Conservation (phyloP, 1,140 invertebrate species). For the Drosophila pectinifera region DNA sequence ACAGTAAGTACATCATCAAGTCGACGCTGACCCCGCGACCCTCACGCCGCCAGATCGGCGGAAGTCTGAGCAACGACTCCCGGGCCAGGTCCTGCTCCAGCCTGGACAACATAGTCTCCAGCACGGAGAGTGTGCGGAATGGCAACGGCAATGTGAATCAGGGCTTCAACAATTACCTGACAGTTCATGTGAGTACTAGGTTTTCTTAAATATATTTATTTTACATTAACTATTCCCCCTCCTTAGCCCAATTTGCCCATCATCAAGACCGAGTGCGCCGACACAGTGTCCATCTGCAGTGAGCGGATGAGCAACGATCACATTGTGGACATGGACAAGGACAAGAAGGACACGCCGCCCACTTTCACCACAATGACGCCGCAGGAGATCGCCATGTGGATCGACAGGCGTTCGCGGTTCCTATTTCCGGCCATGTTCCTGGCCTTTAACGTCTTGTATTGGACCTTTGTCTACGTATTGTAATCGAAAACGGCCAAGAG, state of each 20-base stretch:
- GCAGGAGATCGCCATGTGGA: constrained; percentile 94
- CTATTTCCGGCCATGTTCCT: constrained; percentile 92
- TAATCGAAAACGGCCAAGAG: constrained; percentile 23
- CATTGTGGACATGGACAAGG: constrained; percentile 74
- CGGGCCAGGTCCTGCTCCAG: constrained; percentile 89
- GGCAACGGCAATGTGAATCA: constrained; percentile 75
- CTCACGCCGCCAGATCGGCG: constrained; percentile 88
- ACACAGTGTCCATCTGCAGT: constrained; percentile 69
- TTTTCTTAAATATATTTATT: no score
- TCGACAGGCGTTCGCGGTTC: constrained; percentile 90
- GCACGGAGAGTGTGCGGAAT: constrained; percentile 79
- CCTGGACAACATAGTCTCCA: constrained; percentile 85
- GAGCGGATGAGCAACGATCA: constrained; percentile 67
- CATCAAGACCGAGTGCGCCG: constrained; percentile 77
- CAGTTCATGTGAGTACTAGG: constrained; percentile 85
- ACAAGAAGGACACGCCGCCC: constrained; percentile 66
- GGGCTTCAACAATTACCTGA: constrained; percentile 88
- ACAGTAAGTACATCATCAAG: constrained; percentile 93
- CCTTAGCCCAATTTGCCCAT: constrained; percentile 73
- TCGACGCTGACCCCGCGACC: constrained; percentile 92
- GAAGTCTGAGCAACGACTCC: constrained; percentile 85
- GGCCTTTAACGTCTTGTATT: constrained; percentile 93
- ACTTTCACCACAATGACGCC: constrained; percentile 92
- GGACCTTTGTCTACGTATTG: constrained; percentile 89
- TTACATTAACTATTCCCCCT: no score